These are phyloP conservation scores for Argyra leucocephala DNA, from an alignment of 2,888 invertebrate species.

Conservation along the genomic window DNA sequence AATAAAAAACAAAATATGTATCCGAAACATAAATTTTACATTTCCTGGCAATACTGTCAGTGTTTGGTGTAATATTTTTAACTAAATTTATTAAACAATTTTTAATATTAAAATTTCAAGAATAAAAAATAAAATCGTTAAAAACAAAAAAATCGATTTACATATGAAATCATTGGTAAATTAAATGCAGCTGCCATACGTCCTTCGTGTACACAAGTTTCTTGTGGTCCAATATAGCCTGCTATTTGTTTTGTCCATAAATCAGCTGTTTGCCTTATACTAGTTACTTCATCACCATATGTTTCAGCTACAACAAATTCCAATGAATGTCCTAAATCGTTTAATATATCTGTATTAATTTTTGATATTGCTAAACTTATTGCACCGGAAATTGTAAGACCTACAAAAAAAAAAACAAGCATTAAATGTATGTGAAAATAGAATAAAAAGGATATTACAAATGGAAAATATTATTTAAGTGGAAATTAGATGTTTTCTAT, in stretches of 20 bases:
- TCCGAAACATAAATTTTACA: too few species aligned
- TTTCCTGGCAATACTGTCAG: too few species aligned
- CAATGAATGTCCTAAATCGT: conserved; percentile 56
- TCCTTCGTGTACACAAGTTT: conserved; percentile 80
- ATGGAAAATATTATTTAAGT: too few species aligned
- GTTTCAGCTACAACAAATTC: conserved; percentile 81
- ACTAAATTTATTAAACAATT: too few species aligned
- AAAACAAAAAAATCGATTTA: conserved; percentile 49
- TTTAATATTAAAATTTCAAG: too few species aligned
- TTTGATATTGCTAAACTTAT: conserved; percentile 79
- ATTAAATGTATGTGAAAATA: too few species aligned
- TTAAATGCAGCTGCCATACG: conserved; percentile 89
- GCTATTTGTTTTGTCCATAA: conserved; percentile 76
- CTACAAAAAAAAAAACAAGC: too few species aligned
- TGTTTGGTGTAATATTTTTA: too few species aligned
- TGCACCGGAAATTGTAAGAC: conserved; percentile 63
- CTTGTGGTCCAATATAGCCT: conserved; percentile 79
- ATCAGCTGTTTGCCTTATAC: conserved; percentile 74
- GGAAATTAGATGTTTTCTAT: too few species aligned
- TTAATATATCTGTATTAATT: conserved; percentile 57
- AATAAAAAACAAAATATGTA: too few species aligned
- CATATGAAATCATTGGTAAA: conserved; percentile 92
- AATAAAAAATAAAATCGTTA: too few species aligned
- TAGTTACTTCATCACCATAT: conserved; percentile 77
- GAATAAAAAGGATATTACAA: too few species aligned